These are phyloP conservation scores for Neoseiulus cucumeris DNA, from an alignment of 1,140 invertebrate genomes.

Conservation along the genomic window DNA sequence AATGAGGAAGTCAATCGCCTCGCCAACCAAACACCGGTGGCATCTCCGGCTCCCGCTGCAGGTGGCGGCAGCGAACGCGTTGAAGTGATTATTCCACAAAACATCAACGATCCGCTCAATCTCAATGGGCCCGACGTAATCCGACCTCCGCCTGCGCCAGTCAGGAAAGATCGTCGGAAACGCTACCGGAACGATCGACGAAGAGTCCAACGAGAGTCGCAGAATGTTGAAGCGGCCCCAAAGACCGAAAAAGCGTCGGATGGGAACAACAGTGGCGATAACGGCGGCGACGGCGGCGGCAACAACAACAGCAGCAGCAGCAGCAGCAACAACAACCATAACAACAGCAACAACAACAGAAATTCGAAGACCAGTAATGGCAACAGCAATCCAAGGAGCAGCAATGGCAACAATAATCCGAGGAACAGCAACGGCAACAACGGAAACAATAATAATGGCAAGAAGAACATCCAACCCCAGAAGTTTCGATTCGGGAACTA, in stretches of 20 bases:
- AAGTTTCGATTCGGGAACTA: slow-evolving; percentile 87
- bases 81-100: slow-evolving; percentile 74
- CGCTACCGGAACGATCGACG: neutral
- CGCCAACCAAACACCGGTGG: slow-evolving; percentile 66
- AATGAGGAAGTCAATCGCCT: slow-evolving; percentile 58
- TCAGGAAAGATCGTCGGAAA: neutral
- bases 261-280: neutral
- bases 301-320: neutral
- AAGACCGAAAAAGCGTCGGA: no score
- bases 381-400: neutral
- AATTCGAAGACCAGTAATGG: neutral
- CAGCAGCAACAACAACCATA: neutral
- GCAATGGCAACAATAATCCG: neutral
- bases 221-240: neutral
- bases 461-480: slow-evolving; percentile 32
- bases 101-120: slow-evolving; percentile 74
- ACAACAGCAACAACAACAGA: neutral
- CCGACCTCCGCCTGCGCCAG: slow-evolving; percentile 18
- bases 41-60: slow-evolving; percentile 67
- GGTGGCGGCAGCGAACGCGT: slow-evolving; percentile 50
- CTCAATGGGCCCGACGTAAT: slow-evolving; percentile 51
- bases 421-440: neutral
- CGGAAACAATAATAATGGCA: neutral
- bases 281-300: neutral
- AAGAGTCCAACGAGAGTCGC: neutral